Percentiles rank a stretch among this genome's conserved stretches.
Evolutionary conservation across 2,888 invertebrate species (phyloP).

Genomic region (Anticlea derivata): DNA sequence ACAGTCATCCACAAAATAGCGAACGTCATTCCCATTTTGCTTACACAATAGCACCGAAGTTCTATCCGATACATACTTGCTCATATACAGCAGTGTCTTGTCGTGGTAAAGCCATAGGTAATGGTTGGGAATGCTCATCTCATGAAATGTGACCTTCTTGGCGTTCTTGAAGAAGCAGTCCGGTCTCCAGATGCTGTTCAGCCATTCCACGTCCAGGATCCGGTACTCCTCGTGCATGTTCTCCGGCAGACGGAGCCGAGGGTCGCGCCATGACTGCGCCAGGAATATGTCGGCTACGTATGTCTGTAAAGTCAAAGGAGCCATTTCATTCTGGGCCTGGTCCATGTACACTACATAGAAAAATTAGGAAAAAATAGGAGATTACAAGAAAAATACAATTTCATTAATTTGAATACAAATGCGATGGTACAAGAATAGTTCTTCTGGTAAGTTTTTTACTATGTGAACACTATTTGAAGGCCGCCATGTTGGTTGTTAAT

Average conservation of each 20-base stretch:
- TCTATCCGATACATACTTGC: conserved; percentile 87
- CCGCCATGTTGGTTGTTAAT: no score
- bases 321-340: no score
- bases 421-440: no score
- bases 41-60: background rate
- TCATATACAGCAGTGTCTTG: conserved; percentile 96
- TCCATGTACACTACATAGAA: no score
- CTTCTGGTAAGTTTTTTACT: no score
- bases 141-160: conserved; percentile 96
- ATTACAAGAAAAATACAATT: no score
- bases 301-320: conserved; percentile 86
- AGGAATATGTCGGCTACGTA: conserved; percentile 96
- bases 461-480: no score
- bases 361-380: no score
- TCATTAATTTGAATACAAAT: no score
- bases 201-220: conserved; percentile 94
- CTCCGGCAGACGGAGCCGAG: conserved; percentile 93
- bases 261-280: conserved; percentile 96
- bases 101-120: conserved; percentile 96
- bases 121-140: conserved; percentile 97
- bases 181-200: conserved; percentile 95
- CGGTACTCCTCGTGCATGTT: conserved; percentile 97
- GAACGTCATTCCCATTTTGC: no score
- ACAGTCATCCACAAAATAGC: no score
- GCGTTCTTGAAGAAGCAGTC: conserved; percentile 98